These are phyloP conservation scores for Centrocercus urophasianus DNA, from an alignment of 2,113 vertebrate species.

Conservation along the genomic window DNA sequence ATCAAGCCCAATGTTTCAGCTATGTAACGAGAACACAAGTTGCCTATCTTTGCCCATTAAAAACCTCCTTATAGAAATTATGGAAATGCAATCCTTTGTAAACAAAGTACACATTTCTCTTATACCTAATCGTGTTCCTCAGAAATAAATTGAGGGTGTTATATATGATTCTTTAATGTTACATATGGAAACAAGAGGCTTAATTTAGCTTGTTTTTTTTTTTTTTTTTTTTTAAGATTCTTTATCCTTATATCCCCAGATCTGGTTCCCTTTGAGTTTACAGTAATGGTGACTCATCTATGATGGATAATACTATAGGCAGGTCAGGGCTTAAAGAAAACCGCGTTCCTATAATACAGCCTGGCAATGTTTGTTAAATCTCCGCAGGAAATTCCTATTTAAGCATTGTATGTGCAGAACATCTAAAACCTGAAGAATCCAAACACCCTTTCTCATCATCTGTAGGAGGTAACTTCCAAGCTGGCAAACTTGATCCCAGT, in stretches of 20 bases:
- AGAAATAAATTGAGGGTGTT: background rate
- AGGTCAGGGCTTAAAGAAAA: constrained; percentile 9
- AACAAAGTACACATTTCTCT: background rate
- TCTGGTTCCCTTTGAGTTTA: background rate
- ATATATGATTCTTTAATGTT: background rate
- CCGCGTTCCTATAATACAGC: background rate
- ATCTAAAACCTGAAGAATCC: background rate
- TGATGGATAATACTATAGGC: background rate
- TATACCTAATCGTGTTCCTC: background rate
- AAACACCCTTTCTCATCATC: background rate
- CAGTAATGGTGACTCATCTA: background rate
- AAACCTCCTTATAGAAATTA: background rate
- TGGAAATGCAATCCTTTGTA: background rate
- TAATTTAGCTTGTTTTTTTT: background rate
- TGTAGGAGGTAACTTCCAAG: background rate
- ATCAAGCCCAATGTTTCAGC: background rate
- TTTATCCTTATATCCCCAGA: constrained; percentile 41
- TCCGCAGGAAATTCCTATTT: background rate
- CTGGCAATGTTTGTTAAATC: background rate
- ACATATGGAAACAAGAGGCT: constrained; percentile 29
- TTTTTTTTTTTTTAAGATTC: constrained; percentile 4
- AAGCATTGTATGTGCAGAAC: background rate
- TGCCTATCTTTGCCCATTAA: background rate
- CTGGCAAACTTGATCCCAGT: background rate
- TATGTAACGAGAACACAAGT: background rate